A percentile compares a stretch with the other conserved stretches of the same genome.
Evolutionary conservation across 2,888 invertebrate genomes (phyloP).

Genomic region (Byasa hedistus): DNA sequence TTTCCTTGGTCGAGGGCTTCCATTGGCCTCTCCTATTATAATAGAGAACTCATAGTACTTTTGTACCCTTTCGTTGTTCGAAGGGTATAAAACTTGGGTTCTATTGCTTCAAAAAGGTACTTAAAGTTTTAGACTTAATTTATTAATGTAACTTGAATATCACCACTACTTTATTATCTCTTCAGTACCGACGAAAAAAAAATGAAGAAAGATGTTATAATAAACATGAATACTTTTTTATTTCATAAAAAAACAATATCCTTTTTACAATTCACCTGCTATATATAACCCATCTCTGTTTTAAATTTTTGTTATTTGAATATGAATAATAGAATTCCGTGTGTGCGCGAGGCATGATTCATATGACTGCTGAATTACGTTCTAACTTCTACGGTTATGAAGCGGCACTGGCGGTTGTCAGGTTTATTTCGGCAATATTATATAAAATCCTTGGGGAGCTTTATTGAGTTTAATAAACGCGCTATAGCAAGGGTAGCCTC

Average conservation of each 20-base stretch:
- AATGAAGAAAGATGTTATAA: background rate
- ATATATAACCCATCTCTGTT: slow-evolving; percentile 3
- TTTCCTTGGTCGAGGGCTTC: slow-evolving; percentile 61
- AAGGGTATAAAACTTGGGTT: slow-evolving; percentile 3
- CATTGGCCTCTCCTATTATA: slow-evolving; percentile 52
- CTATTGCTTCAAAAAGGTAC: slow-evolving; percentile 8
- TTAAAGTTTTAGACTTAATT: background rate
- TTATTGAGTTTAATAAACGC: slow-evolving; percentile 33
- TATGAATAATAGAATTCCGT: slow-evolving; percentile 23
- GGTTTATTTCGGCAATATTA: slow-evolving; percentile 33
- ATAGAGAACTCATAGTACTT: slow-evolving; percentile 13
- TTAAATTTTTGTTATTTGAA: slow-evolving; percentile 23
- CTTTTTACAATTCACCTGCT: background rate
- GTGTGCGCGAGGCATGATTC: slow-evolving; percentile 29
- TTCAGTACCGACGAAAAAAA: background rate
- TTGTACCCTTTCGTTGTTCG: slow-evolving; percentile 27
- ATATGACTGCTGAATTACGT: slow-evolving; percentile 28
- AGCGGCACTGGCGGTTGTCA: slow-evolving; percentile 30
- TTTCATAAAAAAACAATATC: background rate
- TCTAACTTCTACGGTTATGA: slow-evolving; percentile 27
- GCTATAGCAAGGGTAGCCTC: slow-evolving; percentile 30
- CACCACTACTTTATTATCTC: background rate
- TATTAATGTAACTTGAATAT: background rate
- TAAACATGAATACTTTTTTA: background rate
- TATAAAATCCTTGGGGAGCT: slow-evolving; percentile 30